A percentile compares a stretch with the other conserved stretches of the same genome.
Conservation (phyloP, 2,888 invertebrate genomes). For the Trichogramma evanescens region DNA sequence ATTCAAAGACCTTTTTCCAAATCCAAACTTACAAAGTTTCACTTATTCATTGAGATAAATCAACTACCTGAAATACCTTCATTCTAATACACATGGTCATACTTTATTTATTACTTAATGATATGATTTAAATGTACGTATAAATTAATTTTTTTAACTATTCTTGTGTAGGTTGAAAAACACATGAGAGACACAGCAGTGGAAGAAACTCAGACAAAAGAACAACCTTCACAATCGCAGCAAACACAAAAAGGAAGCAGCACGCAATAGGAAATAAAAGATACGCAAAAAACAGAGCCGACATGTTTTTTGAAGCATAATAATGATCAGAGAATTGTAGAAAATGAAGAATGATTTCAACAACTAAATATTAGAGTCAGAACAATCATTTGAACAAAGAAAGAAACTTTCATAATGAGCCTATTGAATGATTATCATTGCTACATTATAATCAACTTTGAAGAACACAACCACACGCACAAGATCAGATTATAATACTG, state of each 20-base stretch:
- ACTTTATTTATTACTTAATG: too few relatives aligned
- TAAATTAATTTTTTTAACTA: too few relatives aligned
- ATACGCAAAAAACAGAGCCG: constrained; percentile 23
- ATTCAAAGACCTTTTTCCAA: too few relatives aligned
- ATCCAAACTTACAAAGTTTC: too few relatives aligned
- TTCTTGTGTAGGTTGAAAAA: constrained; percentile 39
- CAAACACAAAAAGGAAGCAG: constrained; percentile 41
- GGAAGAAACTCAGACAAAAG: constrained; percentile 36
- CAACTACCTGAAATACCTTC: too few relatives aligned
- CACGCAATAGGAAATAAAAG: constrained; percentile 39
- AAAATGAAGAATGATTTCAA: constrained; percentile 5
- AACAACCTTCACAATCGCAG: constrained; percentile 33
- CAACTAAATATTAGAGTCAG: constrained; percentile 10
- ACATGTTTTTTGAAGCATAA: constrained; percentile 24
- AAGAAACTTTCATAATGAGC: constrained; percentile 17
- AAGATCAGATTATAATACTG: too few relatives aligned
- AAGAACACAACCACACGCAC: constrained; percentile 3
- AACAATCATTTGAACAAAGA: constrained; percentile 9
- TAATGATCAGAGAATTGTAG: constrained; percentile 13
- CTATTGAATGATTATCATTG: constrained; percentile 18
- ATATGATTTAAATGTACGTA: too few relatives aligned
- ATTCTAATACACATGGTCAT: too few relatives aligned
- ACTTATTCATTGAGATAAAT: too few relatives aligned
- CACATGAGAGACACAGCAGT: constrained; percentile 42
- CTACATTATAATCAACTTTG: constrained; percentile 25